Evolutionary conservation across 2,797 vertebrate genomes (phyloP), one percentile per base, ranked within the genome.

Genomic region (Gadopsis marmoratus): DNA sequence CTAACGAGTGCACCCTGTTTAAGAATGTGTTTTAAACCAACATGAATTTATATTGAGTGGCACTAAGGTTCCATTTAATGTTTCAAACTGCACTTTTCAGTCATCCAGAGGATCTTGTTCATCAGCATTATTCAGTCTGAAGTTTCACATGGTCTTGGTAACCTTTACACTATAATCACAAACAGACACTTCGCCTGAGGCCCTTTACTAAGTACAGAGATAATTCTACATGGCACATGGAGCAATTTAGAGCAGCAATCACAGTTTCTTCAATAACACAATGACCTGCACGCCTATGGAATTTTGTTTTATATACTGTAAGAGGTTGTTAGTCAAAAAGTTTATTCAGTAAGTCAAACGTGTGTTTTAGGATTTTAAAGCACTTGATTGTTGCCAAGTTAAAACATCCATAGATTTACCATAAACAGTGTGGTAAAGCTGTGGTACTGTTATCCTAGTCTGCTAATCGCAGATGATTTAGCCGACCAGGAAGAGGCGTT

Each of bases 121-220:
- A 71, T 78, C 74, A 78, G 76, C 74, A 74, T 85, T 66, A 74
- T 85, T 84, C 68, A 60, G 81, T 86, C 75, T 83, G 69, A 84
- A 60, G 80, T 88, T 89, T 86, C 81, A 87, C 87, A 91, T 91
- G 89, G 81, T 82, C 81, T 78, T 21, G 53, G 76, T 79, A 85
- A 78, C 71, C 79, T 78, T 84, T 70, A 61, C 65, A 66, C 59
- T 67, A 35, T 93, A 93, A 94, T 94, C 88, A 87, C 79, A 91
- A 93, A 89, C 93, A 94, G 89, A 78, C 76, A 76, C 19, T 31
- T 61, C 59, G 76, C 85, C 83, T 78, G 71, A 69, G 77, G 76
- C 65, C 56, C 56, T 62, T 69, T 58, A 70, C 61, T 76, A 67
- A 85, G 70, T 65, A 64, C 74, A 83, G 69, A 83, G 82, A 70